Evolutionary conservation across 2,888 invertebrate genomes (phyloP).

Genomic region (Endomychus coccineus): DNA sequence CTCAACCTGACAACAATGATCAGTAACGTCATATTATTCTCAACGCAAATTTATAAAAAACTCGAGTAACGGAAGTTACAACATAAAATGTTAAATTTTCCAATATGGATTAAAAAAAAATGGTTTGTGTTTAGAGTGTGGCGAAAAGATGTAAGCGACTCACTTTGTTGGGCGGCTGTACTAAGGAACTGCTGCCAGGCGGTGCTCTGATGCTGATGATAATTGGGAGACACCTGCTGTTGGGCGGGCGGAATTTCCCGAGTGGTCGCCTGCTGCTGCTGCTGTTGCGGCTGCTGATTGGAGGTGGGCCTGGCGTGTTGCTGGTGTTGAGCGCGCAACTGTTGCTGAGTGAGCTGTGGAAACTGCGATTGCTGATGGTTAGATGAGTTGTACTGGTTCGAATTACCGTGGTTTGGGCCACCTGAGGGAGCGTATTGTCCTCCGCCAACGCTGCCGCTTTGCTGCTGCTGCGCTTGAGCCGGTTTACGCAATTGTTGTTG

Average conservation of each 20-base stretch:
- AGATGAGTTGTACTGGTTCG: slow-evolving; percentile 19
- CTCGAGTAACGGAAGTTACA: too few relatives aligned
- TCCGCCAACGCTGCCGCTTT: slow-evolving; percentile 6
- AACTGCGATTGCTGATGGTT: slow-evolving; percentile 27
- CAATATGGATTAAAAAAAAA: too few relatives aligned
- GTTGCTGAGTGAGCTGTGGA: slow-evolving; percentile 31
- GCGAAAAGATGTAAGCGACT: slow-evolving; percentile 11
- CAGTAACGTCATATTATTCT: too few relatives aligned
- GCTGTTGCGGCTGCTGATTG: slow-evolving; percentile 37
- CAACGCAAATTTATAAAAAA: too few relatives aligned
- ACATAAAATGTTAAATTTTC: too few relatives aligned
- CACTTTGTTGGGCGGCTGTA: slow-evolving; percentile 27
- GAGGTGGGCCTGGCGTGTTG: slow-evolving; percentile 39
- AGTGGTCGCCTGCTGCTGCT: slow-evolving; percentile 24
- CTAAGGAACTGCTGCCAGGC: slow-evolving; percentile 34
- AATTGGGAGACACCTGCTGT: slow-evolving; percentile 18
- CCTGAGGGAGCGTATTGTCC: slow-evolving; percentile 16
- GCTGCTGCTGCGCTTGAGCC: slow-evolving; percentile 19
- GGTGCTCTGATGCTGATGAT: slow-evolving; percentile 22
- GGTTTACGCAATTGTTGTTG: slow-evolving; percentile 24
- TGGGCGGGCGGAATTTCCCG: slow-evolving; percentile 11
- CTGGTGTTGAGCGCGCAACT: slow-evolving; percentile 38
- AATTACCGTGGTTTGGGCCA: slow-evolving; percentile 10
- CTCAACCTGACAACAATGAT: too few relatives aligned
- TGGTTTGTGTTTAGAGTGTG: too few relatives aligned